A percentile compares a stretch with the other conserved stretches of the same genome.
phyloP scores from a whole-genome alignment of 2,797 vertebrate genomes.

The Anas bahamensis region DNA sequence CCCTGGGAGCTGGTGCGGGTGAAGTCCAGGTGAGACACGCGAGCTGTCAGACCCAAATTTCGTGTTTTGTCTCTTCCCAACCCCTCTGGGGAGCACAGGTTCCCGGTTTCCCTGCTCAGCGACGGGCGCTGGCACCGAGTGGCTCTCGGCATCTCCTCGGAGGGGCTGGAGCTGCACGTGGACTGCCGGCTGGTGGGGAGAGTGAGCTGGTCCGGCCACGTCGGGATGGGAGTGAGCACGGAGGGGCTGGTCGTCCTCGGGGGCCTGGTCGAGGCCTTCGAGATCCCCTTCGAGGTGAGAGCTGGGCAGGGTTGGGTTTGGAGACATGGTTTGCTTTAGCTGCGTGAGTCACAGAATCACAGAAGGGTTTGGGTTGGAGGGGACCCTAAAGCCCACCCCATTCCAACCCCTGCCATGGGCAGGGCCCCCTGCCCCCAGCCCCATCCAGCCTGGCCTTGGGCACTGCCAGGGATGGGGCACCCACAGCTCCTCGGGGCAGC shows the following conservation, averaged over 20 bases:
- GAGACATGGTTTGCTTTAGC: neutral
- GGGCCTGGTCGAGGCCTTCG: conserved; percentile 83
- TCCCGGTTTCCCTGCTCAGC: conserved; percentile 82
- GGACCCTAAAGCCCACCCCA: too few species aligned
- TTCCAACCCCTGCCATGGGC: too few species aligned
- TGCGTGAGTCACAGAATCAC: too few species aligned
- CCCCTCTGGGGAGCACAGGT: conserved; percentile 69
- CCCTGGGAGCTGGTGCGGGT: neutral
- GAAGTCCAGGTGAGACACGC: neutral
- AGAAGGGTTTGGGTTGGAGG: too few species aligned
- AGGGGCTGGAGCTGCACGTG: conserved; percentile 82
- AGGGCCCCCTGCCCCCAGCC: too few species aligned
- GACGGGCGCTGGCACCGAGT: conserved; percentile 88
- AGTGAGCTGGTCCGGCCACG: conserved; percentile 84
- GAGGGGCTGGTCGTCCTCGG: conserved; percentile 88
- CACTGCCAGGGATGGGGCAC: too few species aligned
- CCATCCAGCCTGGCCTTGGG: too few species aligned
- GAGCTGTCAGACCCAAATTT: neutral
- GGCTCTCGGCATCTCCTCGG: conserved; percentile 82
- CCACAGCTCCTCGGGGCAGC: too few species aligned
- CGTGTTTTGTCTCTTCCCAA: neutral
- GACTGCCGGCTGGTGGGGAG: conserved; percentile 88
- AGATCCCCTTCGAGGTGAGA: conserved; percentile 88
- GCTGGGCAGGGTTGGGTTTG: neutral
- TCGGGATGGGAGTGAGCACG: conserved; percentile 79